Conservation (phyloP, 1,140 invertebrate genomes). For the Polypedilum pembai region DNA sequence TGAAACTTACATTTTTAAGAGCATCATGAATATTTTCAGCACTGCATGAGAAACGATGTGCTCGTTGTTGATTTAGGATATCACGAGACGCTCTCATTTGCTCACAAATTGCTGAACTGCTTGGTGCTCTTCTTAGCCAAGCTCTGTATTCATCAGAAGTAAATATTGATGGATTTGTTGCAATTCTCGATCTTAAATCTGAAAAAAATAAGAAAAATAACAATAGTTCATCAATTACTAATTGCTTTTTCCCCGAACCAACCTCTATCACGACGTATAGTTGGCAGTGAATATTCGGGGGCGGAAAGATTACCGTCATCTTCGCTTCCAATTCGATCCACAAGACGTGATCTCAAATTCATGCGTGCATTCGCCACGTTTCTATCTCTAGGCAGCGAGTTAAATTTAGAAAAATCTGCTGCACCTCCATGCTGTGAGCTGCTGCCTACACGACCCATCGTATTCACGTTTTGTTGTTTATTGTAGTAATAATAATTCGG, state of each 20-base stretch:
- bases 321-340: conserved; percentile 58
- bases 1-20: conserved; percentile 58
- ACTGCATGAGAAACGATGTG: conserved; percentile 73
- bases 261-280: conserved; percentile 55
- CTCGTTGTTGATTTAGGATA: conserved; percentile 54
- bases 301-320: conserved; percentile 74
- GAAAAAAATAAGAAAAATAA: neutral
- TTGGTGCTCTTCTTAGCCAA: conserved; percentile 81
- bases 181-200: conserved; percentile 40
- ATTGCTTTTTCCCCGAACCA: neutral
- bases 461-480: conserved; percentile 45
- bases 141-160: conserved; percentile 84
- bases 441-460: conserved; percentile 46
- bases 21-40: conserved; percentile 83
- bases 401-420: conserved; percentile 51
- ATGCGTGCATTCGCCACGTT: conserved; percentile 49
- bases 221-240: neutral
- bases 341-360: conserved; percentile 39
- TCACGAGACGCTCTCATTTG: conserved; percentile 68
- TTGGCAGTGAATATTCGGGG: conserved; percentile 59
- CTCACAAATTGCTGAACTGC: conserved; percentile 86
- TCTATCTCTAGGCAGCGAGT: conserved; percentile 66
- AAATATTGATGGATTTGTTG: conserved; percentile 56
- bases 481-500: conserved; percentile 72
- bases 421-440: conserved; percentile 36